These are phyloP conservation scores for Macrostomum lignano DNA, from an alignment of 1,140 invertebrate genomes.

Conservation along the genomic window DNA sequence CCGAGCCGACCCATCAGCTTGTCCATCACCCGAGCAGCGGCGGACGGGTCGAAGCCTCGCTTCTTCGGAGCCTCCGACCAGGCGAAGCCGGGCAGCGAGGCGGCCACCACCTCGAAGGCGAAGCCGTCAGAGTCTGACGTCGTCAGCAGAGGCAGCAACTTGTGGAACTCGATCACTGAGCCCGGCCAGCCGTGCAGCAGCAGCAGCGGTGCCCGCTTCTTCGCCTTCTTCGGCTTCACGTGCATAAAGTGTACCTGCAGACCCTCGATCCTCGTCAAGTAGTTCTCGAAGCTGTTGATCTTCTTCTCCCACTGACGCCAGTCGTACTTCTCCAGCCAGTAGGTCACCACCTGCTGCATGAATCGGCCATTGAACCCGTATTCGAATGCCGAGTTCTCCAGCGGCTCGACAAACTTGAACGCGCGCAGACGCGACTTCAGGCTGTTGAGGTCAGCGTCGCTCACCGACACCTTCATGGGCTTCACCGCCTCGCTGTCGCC, in stretches of 20 bases:
- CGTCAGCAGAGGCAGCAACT: constrained; percentile 41
- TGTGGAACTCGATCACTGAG: constrained; percentile 52
- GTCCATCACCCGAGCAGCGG: constrained; percentile 42
- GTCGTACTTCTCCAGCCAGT: constrained; percentile 42
- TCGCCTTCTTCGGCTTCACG: constrained; percentile 27
- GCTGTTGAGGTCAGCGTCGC: too few relatives aligned
- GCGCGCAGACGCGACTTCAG: too few relatives aligned
- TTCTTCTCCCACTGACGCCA: constrained; percentile 38
- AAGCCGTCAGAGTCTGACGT: constrained; percentile 19
- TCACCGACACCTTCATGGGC: too few relatives aligned
- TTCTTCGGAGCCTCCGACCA: constrained; percentile 41
- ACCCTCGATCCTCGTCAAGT: constrained; percentile 35
- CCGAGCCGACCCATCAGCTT: constrained; percentile 53
- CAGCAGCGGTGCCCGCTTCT: constrained; percentile 35
- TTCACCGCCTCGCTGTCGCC: too few relatives aligned
- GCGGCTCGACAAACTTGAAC: too few relatives aligned
- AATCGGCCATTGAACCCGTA: constrained; percentile 7
- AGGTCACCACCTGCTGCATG: constrained; percentile 34
- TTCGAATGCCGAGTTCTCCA: constrained; percentile 4
- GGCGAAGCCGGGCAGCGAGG: constrained; percentile 53
- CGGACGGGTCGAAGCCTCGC: constrained; percentile 25
- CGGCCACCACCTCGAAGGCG: constrained; percentile 42
- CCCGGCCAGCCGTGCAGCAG: constrained; percentile 71
- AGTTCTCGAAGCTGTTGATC: constrained; percentile 44
- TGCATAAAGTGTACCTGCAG: constrained; percentile 38